phyloP scores from a whole-genome alignment of 2,113 vertebrate genomes.

The Murina feae region DNA sequence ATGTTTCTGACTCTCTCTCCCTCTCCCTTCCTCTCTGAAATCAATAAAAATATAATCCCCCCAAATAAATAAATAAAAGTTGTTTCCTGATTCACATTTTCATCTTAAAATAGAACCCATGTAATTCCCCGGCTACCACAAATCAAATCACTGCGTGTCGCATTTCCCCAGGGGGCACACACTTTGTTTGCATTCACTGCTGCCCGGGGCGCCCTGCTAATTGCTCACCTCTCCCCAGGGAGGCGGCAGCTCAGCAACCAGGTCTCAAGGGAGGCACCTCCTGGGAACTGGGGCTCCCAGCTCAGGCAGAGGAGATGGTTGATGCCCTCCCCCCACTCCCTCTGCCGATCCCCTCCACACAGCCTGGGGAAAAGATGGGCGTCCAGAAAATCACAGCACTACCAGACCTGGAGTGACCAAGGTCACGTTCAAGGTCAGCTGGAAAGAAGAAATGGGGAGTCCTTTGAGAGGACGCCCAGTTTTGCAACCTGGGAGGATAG shows the following conservation, averaged over 20 bases:
- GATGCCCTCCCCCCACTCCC: no score
- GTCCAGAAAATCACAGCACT: neutral
- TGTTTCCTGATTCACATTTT: neutral
- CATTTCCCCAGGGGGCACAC: neutral
- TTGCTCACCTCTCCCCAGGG: neutral
- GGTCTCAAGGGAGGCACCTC: neutral
- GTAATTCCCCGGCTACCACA: slow-evolving; percentile 38
- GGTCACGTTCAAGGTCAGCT: neutral
- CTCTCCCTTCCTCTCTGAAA: no score
- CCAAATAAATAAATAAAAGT: no score
- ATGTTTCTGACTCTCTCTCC: no score
- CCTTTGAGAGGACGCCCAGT: neutral
- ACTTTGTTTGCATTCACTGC: neutral
- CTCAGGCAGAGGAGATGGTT: neutral
- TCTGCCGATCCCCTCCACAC: neutral
- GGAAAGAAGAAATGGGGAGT: neutral
- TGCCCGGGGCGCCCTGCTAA: neutral
- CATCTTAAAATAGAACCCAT: slow-evolving; percentile 37
- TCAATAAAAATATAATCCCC: no score
- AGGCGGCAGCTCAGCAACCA: neutral
- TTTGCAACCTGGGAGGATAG: neutral
- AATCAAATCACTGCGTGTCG: neutral
- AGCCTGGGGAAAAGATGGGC: neutral
- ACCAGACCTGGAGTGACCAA: neutral
- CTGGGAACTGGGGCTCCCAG: neutral